phyloP scores from a whole-genome alignment of 2,797 vertebrate species.

The Chromobotia macracanthus region DNA sequence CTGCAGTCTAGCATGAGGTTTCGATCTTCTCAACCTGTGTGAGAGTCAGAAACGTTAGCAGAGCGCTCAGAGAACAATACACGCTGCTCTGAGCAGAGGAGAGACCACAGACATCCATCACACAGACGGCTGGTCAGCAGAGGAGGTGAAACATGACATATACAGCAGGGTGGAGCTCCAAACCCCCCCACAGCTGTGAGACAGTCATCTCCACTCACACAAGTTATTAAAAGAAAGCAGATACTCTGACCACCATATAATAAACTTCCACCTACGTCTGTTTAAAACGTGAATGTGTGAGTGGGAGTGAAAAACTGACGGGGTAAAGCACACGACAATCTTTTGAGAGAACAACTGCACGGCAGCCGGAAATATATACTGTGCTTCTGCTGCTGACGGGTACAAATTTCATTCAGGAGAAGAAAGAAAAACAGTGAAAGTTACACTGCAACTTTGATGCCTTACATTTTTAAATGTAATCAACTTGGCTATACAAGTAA shows the following conservation, averaged over 20 bases:
- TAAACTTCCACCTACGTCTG: slow-evolving; percentile 39
- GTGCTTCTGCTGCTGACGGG: too few relatives aligned
- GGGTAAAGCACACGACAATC: slow-evolving; percentile 11
- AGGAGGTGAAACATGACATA: slow-evolving; percentile 42
- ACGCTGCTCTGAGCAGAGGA: slow-evolving; percentile 60
- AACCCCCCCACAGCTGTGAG: neutral
- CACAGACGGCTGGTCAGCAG: slow-evolving; percentile 48
- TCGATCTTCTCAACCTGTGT: slow-evolving; percentile 20
- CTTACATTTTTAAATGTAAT: too few relatives aligned
- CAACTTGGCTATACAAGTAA: too few relatives aligned
- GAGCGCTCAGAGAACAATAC: slow-evolving; percentile 71
- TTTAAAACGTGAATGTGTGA: slow-evolving; percentile 35
- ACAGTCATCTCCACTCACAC: slow-evolving; percentile 35
- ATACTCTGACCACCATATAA: slow-evolving; percentile 38
- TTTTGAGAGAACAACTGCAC: neutral
- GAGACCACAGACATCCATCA: slow-evolving; percentile 57
- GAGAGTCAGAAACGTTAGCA: slow-evolving; percentile 62
- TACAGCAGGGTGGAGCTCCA: slow-evolving; percentile 36
- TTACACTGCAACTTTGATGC: too few relatives aligned
- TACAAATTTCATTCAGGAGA: too few relatives aligned
- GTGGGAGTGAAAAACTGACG: too few relatives aligned
- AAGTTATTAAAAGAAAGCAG: too few relatives aligned
- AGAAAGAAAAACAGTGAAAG: too few relatives aligned
- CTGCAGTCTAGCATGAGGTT: slow-evolving; percentile 7
- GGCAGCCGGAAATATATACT: neutral